Evolutionary conservation across 2,113 vertebrate genomes (phyloP).

Genomic region (Formicarius rufipectus): DNA sequence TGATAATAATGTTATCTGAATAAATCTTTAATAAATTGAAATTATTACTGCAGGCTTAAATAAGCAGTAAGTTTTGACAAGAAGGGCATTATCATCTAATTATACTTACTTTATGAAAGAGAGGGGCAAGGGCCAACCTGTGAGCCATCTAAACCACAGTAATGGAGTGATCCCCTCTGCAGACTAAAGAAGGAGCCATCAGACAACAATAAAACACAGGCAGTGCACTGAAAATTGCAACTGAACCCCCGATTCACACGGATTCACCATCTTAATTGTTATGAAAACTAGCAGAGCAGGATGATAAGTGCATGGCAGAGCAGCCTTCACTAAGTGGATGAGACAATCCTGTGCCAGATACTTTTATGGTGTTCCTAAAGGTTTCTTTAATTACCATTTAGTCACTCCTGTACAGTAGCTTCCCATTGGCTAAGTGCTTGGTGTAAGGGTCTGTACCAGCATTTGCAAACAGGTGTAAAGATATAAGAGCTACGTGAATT

Average conservation of each 20-base stretch:
- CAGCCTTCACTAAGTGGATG: constrained; percentile 8
- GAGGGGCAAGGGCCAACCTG: constrained; percentile 50
- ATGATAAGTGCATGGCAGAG: neutral
- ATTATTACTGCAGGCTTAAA: constrained; percentile 50
- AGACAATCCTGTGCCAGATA: constrained; percentile 13
- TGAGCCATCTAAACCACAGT: constrained; percentile 34
- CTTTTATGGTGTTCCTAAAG: constrained; percentile 46
- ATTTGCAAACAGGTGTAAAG: constrained; percentile 60
- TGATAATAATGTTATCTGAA: constrained; percentile 57
- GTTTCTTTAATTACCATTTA: constrained; percentile 53
- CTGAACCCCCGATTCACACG: constrained; percentile 9
- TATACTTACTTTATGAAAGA: constrained; percentile 61
- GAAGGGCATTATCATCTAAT: constrained; percentile 64
- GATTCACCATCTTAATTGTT: constrained; percentile 54
- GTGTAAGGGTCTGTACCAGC: constrained; percentile 11
- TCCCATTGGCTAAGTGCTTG: constrained; percentile 23
- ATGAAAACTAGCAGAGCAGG: neutral
- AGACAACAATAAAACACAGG: constrained; percentile 28
- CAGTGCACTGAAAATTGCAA: constrained; percentile 29
- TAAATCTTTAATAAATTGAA: constrained; percentile 64
- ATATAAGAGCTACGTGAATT: constrained; percentile 48
- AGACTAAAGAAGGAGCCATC: constrained; percentile 50
- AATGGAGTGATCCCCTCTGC: constrained; percentile 47
- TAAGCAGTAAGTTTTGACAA: constrained; percentile 44
- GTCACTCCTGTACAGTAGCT: constrained; percentile 7